A percentile compares a stretch with the other conserved stretches of the same genome.
These are phyloP conservation scores for Arrhopalites spinosus DNA, from an alignment of 2,888 invertebrate species.

Conservation along the genomic window DNA sequence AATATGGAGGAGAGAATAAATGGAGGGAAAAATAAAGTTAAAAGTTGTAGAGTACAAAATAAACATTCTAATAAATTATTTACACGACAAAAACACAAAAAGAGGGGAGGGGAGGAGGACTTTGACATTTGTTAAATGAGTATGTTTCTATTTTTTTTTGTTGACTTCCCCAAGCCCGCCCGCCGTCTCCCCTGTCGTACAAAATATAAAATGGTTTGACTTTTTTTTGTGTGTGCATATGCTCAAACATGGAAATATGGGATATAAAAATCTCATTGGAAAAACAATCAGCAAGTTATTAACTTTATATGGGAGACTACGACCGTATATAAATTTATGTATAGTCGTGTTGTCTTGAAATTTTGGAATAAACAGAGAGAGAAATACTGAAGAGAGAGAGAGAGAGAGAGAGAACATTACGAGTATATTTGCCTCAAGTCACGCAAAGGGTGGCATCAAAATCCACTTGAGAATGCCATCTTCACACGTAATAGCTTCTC, in stretches of 20 bases:
- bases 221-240: no score
- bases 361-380: not conserved
- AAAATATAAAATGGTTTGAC: no score
- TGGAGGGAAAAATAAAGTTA: no score
- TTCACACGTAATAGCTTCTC: slow-evolving; percentile 8
- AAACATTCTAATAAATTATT: no score
- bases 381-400: not conserved
- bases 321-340: not conserved
- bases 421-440: slow-evolving; percentile 3
- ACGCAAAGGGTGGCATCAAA: slow-evolving; percentile 12
- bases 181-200: no score
- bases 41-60: no score
- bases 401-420: not conserved
- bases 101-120: no score
- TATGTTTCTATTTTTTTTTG: no score
- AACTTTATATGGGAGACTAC: slow-evolving; percentile 2
- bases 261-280: slow-evolving; percentile 27
- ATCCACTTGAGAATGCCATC: not conserved
- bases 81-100: no score
- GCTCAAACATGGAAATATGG: not conserved
- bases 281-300: slow-evolving; percentile 29
- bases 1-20: no score
- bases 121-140: no score
- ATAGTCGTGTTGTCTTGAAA: not conserved
- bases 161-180: no score